These are phyloP conservation scores for Marcusenius ussheri DNA, from an alignment of 2,113 vertebrate species.

Conservation along the genomic window DNA sequence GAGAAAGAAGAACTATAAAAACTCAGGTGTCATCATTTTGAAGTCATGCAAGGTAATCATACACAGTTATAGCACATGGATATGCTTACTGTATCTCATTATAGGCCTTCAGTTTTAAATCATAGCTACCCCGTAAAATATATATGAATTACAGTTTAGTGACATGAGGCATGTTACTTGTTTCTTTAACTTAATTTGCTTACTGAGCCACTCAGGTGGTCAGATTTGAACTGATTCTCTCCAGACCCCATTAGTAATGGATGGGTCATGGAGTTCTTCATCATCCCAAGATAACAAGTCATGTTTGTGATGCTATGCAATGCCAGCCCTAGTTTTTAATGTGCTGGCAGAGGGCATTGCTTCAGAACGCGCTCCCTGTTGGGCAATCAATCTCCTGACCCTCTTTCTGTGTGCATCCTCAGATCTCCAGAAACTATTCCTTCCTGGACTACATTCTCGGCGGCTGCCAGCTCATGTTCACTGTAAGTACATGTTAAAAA, in stretches of 20 bases:
- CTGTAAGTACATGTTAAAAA: slow-evolving; percentile 64
- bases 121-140: background rate
- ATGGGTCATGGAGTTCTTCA: background rate
- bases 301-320: background rate
- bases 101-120: background rate
- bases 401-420: slow-evolving; percentile 23
- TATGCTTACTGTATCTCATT: too few species aligned
- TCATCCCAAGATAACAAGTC: background rate
- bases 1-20: slow-evolving; percentile 95
- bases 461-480: slow-evolving; percentile 96
- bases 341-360: background rate
- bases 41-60: slow-evolving; percentile 83
- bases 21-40: slow-evolving; percentile 87
- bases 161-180: background rate
- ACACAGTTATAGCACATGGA: too few species aligned
- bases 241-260: background rate
- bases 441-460: slow-evolving; percentile 97
- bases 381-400: background rate
- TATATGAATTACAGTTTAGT: background rate
- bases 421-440: slow-evolving; percentile 89
- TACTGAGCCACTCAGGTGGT: background rate
- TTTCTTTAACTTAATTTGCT: background rate
- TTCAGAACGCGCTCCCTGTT: background rate
- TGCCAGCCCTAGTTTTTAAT: background rate
- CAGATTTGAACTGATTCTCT: background rate